A percentile compares a stretch with the other conserved stretches of the same genome.
Conservation (phyloP, 2,797 vertebrate genomes). For the Hippopotamyrus pictus region DNA sequence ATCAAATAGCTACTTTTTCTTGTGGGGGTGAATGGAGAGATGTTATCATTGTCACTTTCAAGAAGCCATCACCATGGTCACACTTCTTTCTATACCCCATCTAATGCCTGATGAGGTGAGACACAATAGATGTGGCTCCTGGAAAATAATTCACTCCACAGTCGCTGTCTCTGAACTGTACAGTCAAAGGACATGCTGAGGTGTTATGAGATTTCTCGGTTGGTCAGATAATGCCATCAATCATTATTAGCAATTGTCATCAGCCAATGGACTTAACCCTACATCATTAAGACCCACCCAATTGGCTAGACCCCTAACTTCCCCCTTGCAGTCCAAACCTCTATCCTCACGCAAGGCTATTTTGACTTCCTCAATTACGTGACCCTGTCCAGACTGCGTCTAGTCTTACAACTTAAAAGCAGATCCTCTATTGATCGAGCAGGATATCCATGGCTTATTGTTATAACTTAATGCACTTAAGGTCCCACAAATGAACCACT, state of each 20-base stretch:
- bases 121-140: background rate
- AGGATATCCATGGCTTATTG: background rate
- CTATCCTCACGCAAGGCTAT: background rate
- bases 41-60: background rate
- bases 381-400: background rate
- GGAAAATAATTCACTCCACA: background rate
- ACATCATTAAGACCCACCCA: background rate
- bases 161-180: background rate
- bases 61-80: background rate
- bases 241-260: background rate
- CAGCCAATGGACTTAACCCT: background rate
- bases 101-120: background rate
- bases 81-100: background rate
- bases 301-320: background rate
- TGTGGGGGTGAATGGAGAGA: background rate
- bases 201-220: background rate
- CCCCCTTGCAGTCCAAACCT: background rate
- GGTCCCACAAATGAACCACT: background rate
- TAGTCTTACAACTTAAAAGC: slow-evolving; percentile 4
- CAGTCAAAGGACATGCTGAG: background rate
- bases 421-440: background rate
- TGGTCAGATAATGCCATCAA: background rate
- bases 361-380: background rate
- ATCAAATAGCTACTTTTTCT: background rate
- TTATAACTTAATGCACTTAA: slow-evolving; percentile 8